Conservation (phyloP, 2,888 invertebrate species). For the Drosophila atroscutellata region DNA sequence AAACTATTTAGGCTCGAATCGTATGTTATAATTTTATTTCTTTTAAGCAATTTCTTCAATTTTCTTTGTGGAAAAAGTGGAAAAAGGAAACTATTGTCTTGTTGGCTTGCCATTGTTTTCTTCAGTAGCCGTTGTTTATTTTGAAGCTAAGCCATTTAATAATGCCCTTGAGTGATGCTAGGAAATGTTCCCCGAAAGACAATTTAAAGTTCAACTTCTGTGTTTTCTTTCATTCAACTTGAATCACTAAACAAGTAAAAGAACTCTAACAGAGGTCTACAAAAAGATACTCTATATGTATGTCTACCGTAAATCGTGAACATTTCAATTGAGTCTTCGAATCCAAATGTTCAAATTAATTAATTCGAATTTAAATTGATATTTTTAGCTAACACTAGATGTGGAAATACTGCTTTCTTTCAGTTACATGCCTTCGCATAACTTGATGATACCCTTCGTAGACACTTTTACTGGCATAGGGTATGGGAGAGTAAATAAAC, state of each 20-base stretch:
- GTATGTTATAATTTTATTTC: too few relatives aligned
- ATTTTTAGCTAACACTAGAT: not conserved
- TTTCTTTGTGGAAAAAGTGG: not conserved
- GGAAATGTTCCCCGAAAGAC: constrained; percentile 11
- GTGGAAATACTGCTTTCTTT: not conserved
- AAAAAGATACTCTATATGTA: not conserved
- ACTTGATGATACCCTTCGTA: not conserved
- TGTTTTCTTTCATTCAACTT: constrained; percentile 45
- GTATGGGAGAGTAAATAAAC: constrained; percentile 4
- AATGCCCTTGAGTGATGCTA: constrained; percentile 40
- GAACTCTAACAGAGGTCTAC: not conserved
- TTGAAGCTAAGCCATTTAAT: not conserved
- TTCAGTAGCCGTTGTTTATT: not conserved
- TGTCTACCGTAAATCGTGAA: not conserved
- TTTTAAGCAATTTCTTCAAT: not conserved
- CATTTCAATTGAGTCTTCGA: not conserved
- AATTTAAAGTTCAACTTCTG: constrained; percentile 38
- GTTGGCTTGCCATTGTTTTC: not conserved
- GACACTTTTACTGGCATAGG: not conserved
- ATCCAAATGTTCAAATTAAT: not conserved
- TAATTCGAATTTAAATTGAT: not conserved
- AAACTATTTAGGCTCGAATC: not conserved
- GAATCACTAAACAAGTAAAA: constrained; percentile 14
- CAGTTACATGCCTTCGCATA: not conserved
- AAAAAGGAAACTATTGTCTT: not conserved